Evolutionary conservation across 2,797 vertebrate species (phyloP).

Genomic region (Pangasius djambal): DNA sequence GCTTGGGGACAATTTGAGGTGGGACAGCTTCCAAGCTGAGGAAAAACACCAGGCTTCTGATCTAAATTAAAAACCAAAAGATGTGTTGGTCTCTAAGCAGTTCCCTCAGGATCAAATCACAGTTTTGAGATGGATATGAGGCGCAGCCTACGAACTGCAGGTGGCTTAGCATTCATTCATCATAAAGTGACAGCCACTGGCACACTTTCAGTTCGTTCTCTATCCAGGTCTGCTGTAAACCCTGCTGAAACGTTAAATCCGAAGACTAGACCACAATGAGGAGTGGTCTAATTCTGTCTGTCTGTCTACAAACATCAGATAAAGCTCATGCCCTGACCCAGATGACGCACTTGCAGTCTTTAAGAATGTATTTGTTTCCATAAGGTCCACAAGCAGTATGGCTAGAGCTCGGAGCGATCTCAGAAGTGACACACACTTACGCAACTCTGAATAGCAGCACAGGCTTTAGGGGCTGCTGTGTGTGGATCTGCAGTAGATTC

Average conservation of each 20-base stretch:
- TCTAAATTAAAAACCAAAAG: not conserved
- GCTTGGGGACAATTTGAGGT: not conserved
- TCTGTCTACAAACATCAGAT: not conserved
- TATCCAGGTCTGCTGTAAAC: conserved; percentile 11
- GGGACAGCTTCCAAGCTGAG: not conserved
- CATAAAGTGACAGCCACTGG: conserved; percentile 14
- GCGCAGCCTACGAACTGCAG: conserved; percentile 13
- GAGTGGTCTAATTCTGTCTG: not conserved
- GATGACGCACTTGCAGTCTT: not conserved
- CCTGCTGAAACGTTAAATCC: not conserved
- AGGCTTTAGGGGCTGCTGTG: not conserved
- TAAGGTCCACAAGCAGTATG: not conserved
- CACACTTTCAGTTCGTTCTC: not conserved
- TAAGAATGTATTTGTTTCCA: not conserved
- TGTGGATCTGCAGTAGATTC: not conserved
- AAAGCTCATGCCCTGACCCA: not conserved
- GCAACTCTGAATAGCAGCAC: not conserved
- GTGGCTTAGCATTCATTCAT: conserved; percentile 12
- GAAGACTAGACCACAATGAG: not conserved
- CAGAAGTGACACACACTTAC: not conserved
- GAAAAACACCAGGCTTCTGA: not conserved
- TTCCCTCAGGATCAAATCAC: not conserved
- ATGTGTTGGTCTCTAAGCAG: not conserved
- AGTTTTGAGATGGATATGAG: not conserved
- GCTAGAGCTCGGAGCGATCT: not conserved